Conservation (phyloP, 2,113 vertebrate species). For the Chascanopsetta lugubris region DNA sequence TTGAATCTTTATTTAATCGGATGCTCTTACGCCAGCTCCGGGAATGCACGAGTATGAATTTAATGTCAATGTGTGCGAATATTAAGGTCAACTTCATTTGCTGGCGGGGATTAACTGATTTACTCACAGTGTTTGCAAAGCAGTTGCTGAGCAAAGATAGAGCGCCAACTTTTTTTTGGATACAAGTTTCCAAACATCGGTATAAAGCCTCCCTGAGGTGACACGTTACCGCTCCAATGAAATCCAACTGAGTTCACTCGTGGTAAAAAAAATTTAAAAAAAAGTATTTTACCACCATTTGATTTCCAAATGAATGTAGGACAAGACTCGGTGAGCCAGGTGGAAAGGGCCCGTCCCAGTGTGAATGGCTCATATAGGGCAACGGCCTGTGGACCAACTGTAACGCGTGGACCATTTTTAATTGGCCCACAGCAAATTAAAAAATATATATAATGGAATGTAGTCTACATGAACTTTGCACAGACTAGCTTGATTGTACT, state of each 20-base stretch:
- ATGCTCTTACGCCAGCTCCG: constrained; percentile 14
- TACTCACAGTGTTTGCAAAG: constrained; percentile 26
- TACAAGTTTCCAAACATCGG: background rate
- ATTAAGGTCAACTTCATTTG: constrained; percentile 10
- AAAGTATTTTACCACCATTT: too few species aligned
- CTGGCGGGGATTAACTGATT: constrained; percentile 20
- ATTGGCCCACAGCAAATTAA: too few species aligned
- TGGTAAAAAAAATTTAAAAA: constrained; percentile 1
- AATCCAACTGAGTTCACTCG: constrained; percentile 1
- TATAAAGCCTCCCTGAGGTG: background rate
- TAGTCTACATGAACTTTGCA: too few species aligned
- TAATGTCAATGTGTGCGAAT: background rate
- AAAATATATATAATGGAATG: too few species aligned
- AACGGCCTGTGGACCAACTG: too few species aligned
- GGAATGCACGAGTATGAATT: background rate
- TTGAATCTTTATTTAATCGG: background rate
- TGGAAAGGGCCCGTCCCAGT: too few species aligned
- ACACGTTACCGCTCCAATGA: background rate
- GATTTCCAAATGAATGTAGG: too few species aligned
- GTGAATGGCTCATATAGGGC: too few species aligned
- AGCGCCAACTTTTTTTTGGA: constrained; percentile 14
- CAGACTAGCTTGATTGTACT: too few species aligned
- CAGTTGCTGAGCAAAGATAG: constrained; percentile 26
- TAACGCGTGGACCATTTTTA: too few species aligned
- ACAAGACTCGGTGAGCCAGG: too few species aligned